Evolutionary conservation across 2,797 vertebrate genomes (phyloP).

Genomic region (Silurus aristotelis): DNA sequence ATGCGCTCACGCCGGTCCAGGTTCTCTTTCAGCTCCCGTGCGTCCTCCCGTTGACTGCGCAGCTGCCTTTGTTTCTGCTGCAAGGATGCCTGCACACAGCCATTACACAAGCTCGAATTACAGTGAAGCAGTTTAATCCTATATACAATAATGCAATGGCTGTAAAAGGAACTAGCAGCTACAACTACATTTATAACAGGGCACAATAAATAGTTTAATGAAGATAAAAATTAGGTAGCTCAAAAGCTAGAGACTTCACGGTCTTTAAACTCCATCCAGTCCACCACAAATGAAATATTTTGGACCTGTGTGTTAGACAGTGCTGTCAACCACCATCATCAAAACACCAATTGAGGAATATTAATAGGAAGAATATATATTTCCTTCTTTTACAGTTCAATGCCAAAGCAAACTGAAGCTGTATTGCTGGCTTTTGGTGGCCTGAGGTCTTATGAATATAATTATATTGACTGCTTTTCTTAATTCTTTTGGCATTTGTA

Average conservation of each 20-base stretch:
- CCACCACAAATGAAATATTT: not conserved
- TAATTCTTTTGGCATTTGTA: too few species aligned
- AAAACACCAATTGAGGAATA: not conserved
- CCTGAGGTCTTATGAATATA: too few species aligned
- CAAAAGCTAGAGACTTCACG: not conserved
- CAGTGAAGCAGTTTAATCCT: too few species aligned
- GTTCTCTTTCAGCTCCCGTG: constrained; percentile 94
- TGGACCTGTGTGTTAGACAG: not conserved
- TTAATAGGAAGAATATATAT: not conserved
- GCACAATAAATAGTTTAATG: not conserved
- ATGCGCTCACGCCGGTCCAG: constrained; percentile 87
- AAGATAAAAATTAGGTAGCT: not conserved
- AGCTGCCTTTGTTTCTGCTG: constrained; percentile 85
- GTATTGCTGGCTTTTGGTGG: too few species aligned
- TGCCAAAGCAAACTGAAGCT: too few species aligned
- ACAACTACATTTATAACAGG: not conserved
- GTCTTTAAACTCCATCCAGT: not conserved
- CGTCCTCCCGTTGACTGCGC: constrained; percentile 88
- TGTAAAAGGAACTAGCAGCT: not conserved
- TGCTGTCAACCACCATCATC: not conserved
- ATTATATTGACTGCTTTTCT: too few species aligned
- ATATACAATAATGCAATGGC: not conserved
- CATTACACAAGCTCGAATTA: not conserved
- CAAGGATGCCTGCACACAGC: constrained; percentile 78
- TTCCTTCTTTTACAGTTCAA: too few species aligned